Conservation (phyloP, 2,797 vertebrate genomes). For the Lithobates sylvaticus region DNA sequence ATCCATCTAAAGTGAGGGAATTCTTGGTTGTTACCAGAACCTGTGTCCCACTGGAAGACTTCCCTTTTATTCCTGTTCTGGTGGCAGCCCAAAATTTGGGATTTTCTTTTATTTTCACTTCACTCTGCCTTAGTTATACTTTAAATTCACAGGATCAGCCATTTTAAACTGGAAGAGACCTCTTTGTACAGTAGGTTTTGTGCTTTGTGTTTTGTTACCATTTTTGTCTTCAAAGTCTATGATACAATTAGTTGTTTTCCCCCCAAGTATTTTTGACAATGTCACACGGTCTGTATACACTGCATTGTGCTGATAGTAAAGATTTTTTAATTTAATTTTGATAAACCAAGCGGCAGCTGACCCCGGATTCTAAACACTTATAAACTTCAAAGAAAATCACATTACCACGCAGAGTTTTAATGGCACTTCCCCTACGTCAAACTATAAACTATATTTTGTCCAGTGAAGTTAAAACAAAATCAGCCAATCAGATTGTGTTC, state of each 20-base stretch:
- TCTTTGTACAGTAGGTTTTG: neutral
- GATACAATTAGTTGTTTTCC: neutral
- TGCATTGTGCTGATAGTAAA: neutral
- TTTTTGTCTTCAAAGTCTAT: neutral
- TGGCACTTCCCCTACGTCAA: conserved; percentile 11
- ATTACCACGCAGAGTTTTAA: neutral
- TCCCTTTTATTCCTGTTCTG: too few relatives aligned
- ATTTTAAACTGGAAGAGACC: neutral
- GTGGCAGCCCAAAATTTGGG: too few relatives aligned
- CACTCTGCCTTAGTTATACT: too few relatives aligned
- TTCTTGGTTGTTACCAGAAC: too few relatives aligned
- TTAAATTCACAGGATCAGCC: neutral
- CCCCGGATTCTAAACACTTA: neutral
- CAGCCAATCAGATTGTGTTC: neutral
- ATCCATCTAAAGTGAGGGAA: too few relatives aligned
- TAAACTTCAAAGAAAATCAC: conserved; percentile 15
- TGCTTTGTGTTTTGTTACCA: neutral
- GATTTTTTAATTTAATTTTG: neutral
- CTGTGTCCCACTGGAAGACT: too few relatives aligned
- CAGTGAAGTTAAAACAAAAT: neutral
- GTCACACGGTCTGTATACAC: neutral
- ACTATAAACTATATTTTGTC: neutral
- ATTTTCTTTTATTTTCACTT: too few relatives aligned
- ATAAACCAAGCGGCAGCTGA: neutral
- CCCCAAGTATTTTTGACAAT: neutral